Percentiles rank a stretch among this genome's conserved stretches.
Evolutionary conservation across 2,888 invertebrate species (phyloP).

Genomic region (Eubasilissa splendida): DNA sequence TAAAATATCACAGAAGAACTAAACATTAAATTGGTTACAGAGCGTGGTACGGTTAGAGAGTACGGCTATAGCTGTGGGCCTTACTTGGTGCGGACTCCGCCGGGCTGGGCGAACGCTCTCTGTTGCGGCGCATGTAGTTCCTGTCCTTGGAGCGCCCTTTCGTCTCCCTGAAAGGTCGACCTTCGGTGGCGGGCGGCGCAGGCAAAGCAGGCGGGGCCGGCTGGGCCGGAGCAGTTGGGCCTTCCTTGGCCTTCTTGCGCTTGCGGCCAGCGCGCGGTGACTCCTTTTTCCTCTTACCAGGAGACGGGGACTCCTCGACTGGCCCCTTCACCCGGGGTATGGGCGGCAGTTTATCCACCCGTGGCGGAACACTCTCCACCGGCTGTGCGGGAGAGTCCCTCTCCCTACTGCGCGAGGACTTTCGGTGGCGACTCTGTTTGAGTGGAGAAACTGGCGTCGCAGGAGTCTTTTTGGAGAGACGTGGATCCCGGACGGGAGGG

Average conservation of each 20-base stretch:
- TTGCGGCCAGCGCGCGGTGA: slow-evolving; percentile 40
- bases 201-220: slow-evolving; percentile 58
- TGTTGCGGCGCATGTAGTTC: slow-evolving; percentile 78
- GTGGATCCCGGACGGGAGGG: slow-evolving; percentile 58
- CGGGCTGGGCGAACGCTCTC: slow-evolving; percentile 75
- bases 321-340: slow-evolving; percentile 59
- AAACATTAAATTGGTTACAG: too few relatives aligned
- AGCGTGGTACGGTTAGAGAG: too few relatives aligned
- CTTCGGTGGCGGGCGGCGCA: background rate
- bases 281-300: slow-evolving; percentile 52
- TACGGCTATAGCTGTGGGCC: background rate
- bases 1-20: too few relatives aligned
- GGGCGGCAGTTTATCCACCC: slow-evolving; percentile 65
- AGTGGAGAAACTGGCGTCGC: slow-evolving; percentile 14
- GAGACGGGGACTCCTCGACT: background rate
- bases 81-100: slow-evolving; percentile 60
- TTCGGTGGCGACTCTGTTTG: slow-evolving; percentile 16
- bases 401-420: too few relatives aligned
- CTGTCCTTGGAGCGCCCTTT: slow-evolving; percentile 74
- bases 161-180: slow-evolving; percentile 71
- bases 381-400: slow-evolving; percentile 50
- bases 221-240: slow-evolving; percentile 58
- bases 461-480: slow-evolving; percentile 15
- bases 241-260: slow-evolving; percentile 51
- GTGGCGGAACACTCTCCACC: slow-evolving; percentile 39